A percentile compares a stretch with the other conserved stretches of the same genome.
Evolutionary conservation across 2,888 invertebrate genomes (phyloP).

Genomic region (Synergus gifuensis): DNA sequence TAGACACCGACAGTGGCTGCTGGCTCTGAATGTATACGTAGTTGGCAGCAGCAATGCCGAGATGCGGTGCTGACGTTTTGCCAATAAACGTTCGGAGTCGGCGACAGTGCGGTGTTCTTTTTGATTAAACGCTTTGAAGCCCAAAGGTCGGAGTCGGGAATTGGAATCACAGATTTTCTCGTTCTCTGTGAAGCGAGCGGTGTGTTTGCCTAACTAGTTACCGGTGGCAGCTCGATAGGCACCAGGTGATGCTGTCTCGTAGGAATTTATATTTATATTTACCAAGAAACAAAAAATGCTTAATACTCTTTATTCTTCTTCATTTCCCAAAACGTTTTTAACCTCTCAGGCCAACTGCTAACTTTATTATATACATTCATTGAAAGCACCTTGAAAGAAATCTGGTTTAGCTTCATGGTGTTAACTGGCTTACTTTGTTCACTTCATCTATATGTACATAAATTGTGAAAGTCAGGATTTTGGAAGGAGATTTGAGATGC

Average conservation of each 20-base stretch:
- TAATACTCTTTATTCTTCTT: neutral
- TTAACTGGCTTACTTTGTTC: too few species aligned
- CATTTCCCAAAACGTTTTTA: neutral
- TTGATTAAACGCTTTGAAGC: constrained; percentile 56
- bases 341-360: neutral
- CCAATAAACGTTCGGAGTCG: constrained; percentile 54
- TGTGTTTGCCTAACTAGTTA: constrained; percentile 30
- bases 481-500: neutral
- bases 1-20: constrained; percentile 31
- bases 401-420: neutral
- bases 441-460: neutral
- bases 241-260: constrained; percentile 1
- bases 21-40: constrained; percentile 39
- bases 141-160: constrained; percentile 52
- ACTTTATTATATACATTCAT: neutral
- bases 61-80: constrained; percentile 44
- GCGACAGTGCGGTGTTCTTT: constrained; percentile 52
- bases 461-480: neutral
- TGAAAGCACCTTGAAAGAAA: neutral
- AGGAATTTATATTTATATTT: neutral
- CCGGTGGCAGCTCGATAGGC: constrained; percentile 11
- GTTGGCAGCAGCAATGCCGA: constrained; percentile 29
- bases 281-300: neutral
- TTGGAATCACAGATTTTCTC: constrained; percentile 55
- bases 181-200: neutral